Conservation (phyloP, 2,797 vertebrate genomes). For the Gambusia yucatana region DNA sequence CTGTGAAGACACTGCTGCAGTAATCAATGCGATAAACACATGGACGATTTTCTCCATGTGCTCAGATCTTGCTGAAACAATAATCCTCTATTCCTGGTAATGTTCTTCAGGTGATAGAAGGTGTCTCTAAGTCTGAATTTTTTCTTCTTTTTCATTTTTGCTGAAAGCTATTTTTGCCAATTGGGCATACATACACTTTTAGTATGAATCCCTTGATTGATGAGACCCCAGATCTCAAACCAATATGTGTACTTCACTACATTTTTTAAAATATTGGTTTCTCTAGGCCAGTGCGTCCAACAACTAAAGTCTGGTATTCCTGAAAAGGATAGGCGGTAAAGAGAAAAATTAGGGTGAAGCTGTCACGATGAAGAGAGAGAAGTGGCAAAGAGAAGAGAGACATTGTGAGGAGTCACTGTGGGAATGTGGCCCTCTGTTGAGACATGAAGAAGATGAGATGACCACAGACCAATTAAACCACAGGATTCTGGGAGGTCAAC, state of each 20-base stretch:
- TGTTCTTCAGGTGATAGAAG: too few species aligned
- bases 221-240: neutral
- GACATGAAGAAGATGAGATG: constrained; percentile 32
- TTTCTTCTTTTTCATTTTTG: too few species aligned
- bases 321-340: neutral
- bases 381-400: constrained; percentile 1
- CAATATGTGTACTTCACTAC: neutral
- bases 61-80: too few species aligned
- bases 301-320: neutral
- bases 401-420: constrained; percentile 42
- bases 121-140: too few species aligned
- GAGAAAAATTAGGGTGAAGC: neutral
- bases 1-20: too few species aligned
- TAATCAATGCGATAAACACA: too few species aligned
- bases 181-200: too few species aligned
- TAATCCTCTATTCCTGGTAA: too few species aligned
- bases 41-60: too few species aligned
- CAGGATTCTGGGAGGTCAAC: constrained; percentile 61
- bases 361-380: constrained; percentile 1
- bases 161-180: too few species aligned
- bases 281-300: neutral
- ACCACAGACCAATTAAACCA: constrained; percentile 38
- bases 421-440: constrained; percentile 36
- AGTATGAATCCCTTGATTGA: too few species aligned
- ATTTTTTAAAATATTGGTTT: neutral